These are phyloP conservation scores for Cyclophora punctaria DNA, from an alignment of 2,888 invertebrate species.

Conservation along the genomic window DNA sequence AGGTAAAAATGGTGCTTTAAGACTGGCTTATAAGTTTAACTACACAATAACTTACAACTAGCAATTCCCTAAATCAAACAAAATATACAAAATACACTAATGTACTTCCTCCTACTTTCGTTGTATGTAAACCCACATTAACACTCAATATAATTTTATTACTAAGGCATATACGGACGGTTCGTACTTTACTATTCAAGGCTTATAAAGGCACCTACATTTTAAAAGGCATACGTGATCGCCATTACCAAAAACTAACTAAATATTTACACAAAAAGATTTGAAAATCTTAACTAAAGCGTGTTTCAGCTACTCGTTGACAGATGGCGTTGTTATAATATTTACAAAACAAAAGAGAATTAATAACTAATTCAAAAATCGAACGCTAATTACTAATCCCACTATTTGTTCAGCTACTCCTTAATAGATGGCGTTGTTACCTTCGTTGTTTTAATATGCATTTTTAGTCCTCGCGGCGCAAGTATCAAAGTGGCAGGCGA, in stretches of 20 bases:
- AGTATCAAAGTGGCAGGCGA: constrained; percentile 63
- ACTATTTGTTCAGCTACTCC: constrained; percentile 22
- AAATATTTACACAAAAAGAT: too few relatives aligned
- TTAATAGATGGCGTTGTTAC: constrained; percentile 41
- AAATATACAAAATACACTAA: constrained; percentile 25
- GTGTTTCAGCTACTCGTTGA: too few relatives aligned
- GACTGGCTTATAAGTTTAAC: constrained; percentile 1
- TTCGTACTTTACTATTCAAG: too few relatives aligned
- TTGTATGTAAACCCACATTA: too few relatives aligned
- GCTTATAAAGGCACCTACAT: too few relatives aligned
- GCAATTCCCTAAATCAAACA: constrained; percentile 21
- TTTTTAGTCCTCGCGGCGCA: constrained; percentile 64
- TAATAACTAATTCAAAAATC: too few relatives aligned
- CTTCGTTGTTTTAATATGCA: constrained; percentile 29
- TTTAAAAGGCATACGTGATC: too few relatives aligned
- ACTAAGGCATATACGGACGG: too few relatives aligned
- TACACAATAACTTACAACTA: neutral
- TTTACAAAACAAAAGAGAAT: neutral
- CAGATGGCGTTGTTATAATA: too few relatives aligned
- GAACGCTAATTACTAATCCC: neutral
- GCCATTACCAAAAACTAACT: too few relatives aligned
- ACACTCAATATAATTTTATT: too few relatives aligned
- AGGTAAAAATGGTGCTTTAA: constrained; percentile 11
- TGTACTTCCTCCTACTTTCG: constrained; percentile 46
- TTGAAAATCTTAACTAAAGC: too few relatives aligned